Evolutionary conservation across 2,888 invertebrate genomes (phyloP), one percentile per base, ranked within the genome.

Genomic region (Pyrrhosoma nymphula): DNA sequence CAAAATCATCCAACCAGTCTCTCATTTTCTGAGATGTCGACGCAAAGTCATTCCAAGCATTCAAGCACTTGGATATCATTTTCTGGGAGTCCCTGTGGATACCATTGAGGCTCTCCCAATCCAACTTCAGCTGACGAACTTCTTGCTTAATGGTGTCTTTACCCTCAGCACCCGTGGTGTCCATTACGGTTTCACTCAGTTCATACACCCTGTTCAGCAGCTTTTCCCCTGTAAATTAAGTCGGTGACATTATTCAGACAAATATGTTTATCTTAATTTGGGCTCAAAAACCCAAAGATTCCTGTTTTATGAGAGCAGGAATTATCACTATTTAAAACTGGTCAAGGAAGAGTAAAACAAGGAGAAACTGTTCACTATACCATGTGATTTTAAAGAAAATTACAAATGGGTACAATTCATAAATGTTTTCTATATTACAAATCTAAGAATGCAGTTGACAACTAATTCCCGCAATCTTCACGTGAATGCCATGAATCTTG

Each of bases 141-240:
- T 99, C 99, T 96, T 98, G 98, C 91, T 98, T 98, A 23, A 99
- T 98, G 35, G 97, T 97, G 96, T 99, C 99, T 96, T 98, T 98
- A 12, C 99, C 99, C 97, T 99, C 99, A 91, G 98, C 98, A 0
- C 98, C 98, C 8, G 99, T 98, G 0, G 98, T 98, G 96, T 98
- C 97, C 96, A 98, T 97, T 0, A 99, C 98, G 20, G 98, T 97
- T 96, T 98, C 98, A 96, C 99, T 99, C 0, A 98, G 97, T 96
- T 98, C 98, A 30, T 98, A 98, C 0, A 98, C 98, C 96, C 98
- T 98, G 88, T 98, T 98, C 0, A 99, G 98, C 75, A 99, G 96
- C 1, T 97, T 97, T 96, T 98, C 98, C n/a, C 97, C 96, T 96
- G 95, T 60, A 93, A 26, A 55, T 95, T 56, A 91, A 60, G 56